These are phyloP conservation scores for Callaeas wilsoni DNA, from an alignment of 2,113 vertebrate genomes.

Conservation along the genomic window DNA sequence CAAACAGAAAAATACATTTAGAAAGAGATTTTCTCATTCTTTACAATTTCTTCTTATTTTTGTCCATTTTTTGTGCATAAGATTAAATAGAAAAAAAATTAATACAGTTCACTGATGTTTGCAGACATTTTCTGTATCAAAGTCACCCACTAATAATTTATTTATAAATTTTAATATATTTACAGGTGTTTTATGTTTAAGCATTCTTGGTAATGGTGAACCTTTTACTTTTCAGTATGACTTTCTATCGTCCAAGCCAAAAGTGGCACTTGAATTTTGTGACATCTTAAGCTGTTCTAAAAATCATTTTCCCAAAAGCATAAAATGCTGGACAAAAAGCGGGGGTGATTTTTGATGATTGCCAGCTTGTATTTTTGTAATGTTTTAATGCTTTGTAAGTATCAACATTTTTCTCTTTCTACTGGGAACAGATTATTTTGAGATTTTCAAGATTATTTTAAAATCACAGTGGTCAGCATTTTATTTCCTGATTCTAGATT, in stretches of 20 bases:
- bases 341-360: neutral
- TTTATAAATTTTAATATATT: neutral
- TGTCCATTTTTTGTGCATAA: neutral
- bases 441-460: neutral
- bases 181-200: neutral
- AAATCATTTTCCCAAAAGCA: neutral
- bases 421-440: neutral
- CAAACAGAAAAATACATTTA: neutral
- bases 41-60: neutral
- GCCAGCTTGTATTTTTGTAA: neutral
- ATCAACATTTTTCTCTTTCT: neutral
- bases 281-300: neutral
- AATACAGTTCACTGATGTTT: neutral
- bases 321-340: neutral
- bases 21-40: neutral
- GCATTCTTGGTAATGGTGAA: neutral
- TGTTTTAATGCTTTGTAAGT: neutral
- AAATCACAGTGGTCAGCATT: neutral
- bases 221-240: neutral
- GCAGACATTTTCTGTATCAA: neutral
- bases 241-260: neutral
- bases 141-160: neutral
- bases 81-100: neutral
- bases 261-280: neutral
- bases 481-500: neutral